Percentiles rank a stretch among this genome's conserved stretches.
These are phyloP conservation scores for Netelia fuscicornis DNA, from an alignment of 2,888 invertebrate genomes.

Conservation along the genomic window DNA sequence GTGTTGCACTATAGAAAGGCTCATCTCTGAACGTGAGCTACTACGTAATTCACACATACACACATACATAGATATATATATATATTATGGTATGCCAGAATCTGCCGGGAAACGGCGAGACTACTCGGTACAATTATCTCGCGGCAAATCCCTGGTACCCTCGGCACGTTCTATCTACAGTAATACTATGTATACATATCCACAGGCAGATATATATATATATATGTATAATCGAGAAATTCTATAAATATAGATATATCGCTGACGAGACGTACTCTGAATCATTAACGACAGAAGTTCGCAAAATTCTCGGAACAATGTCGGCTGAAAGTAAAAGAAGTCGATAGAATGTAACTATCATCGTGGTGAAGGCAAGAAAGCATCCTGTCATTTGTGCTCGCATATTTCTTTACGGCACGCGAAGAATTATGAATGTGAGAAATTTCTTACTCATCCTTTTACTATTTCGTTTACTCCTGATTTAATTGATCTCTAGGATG, in stretches of 20 bases:
- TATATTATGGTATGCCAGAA: constrained; percentile 28
- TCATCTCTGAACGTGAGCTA: constrained; percentile 43
- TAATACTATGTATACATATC: constrained; percentile 25
- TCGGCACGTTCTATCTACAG: constrained; percentile 61
- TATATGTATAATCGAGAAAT: neutral
- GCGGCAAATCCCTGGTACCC: constrained; percentile 62
- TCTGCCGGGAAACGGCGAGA: constrained; percentile 48
- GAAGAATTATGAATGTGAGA: constrained; percentile 44
- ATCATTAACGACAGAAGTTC: constrained; percentile 50
- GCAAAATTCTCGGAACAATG: constrained; percentile 48
- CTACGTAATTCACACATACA: constrained; percentile 1
- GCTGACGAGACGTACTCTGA: constrained; percentile 15
- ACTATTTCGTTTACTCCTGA: too few relatives aligned
- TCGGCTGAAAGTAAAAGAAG: constrained; percentile 24
- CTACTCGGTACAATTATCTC: constrained; percentile 69
- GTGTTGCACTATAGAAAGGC: constrained; percentile 40
- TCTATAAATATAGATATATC: constrained; percentile 16
- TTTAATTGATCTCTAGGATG: neutral
- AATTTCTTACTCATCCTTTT: neutral
- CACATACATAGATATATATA: constrained; percentile 1
- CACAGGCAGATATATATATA: constrained; percentile 18
- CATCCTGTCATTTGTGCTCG: constrained; percentile 19
- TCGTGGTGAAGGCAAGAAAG: constrained; percentile 5
- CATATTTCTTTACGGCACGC: constrained; percentile 3
- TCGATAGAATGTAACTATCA: constrained; percentile 4